These are phyloP conservation scores for Calyptomena viridis DNA, from an alignment of 2,113 vertebrate species.

Conservation along the genomic window DNA sequence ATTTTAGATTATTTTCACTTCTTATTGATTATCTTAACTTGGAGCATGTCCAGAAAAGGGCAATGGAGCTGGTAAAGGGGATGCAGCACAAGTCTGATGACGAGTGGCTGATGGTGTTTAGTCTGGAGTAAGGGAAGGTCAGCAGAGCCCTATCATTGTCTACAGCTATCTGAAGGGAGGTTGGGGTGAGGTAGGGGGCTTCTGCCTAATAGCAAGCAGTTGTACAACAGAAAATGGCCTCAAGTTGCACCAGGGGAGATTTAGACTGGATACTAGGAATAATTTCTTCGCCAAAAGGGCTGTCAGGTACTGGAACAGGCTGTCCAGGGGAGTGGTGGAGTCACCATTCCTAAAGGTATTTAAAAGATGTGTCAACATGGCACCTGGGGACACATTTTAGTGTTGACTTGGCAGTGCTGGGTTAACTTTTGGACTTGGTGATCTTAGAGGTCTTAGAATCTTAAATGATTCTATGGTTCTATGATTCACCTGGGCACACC, in stretches of 20 bases:
- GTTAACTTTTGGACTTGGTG: background rate
- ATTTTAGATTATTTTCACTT: background rate
- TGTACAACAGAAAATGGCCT: background rate
- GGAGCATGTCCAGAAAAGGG: background rate
- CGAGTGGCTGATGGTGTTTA: background rate
- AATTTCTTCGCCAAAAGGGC: background rate
- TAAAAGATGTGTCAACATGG: background rate
- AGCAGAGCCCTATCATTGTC: fast-evolving
- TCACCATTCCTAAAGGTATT: background rate
- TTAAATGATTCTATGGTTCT: background rate
- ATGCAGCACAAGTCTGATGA: background rate
- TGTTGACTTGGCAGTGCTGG: background rate
- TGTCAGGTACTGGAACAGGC: background rate
- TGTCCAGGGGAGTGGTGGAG: background rate
- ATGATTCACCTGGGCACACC: background rate
- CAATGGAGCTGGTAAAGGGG: background rate
- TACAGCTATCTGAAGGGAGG: background rate
- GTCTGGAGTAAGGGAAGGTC: background rate
- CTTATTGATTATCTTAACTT: background rate
- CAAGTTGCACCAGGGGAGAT: background rate
- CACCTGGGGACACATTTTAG: background rate
- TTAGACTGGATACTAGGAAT: background rate
- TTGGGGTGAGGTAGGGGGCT: background rate
- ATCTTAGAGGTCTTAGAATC: background rate
- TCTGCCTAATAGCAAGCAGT: background rate